Evolutionary conservation across 2,888 invertebrate genomes (phyloP).

Genomic region (Stenotaenia linearis): DNA sequence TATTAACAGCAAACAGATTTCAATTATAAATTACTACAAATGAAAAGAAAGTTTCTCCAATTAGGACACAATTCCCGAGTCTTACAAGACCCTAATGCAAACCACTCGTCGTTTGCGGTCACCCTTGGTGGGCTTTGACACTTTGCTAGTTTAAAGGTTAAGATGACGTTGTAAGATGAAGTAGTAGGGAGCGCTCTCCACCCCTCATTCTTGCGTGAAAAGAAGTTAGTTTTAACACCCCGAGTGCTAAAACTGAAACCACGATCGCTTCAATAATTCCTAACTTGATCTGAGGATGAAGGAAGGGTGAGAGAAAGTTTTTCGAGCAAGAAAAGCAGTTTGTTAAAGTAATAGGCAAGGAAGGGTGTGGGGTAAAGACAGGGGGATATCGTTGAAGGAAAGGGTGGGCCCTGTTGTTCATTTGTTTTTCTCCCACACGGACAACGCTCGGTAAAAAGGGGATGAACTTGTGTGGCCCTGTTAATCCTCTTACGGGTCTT

Average conservation of each 20-base stretch:
- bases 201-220: background rate
- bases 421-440: constrained; percentile 3
- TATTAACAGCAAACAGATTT: background rate
- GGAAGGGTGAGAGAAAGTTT: background rate
- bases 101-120: constrained; percentile 9
- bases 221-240: constrained; percentile 1
- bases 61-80: background rate
- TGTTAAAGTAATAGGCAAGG: background rate
- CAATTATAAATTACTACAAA: background rate
- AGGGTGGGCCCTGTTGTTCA: background rate
- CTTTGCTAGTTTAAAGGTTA: background rate
- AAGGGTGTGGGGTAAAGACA: background rate
- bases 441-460: background rate
- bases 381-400: background rate
- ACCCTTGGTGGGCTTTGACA: background rate
- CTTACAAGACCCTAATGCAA: background rate
- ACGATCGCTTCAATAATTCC: background rate
- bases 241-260: background rate
- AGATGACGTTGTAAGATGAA: constrained; percentile 1
- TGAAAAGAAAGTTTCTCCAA: background rate
- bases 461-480: constrained; percentile 9
- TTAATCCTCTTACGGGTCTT: constrained; percentile 5
- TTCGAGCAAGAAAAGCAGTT: background rate
- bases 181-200: background rate
- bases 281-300: background rate